A percentile compares a stretch with the other conserved stretches of the same genome.
Conservation (phyloP, 1,140 invertebrate species). For the Melitaea cinxia region DNA sequence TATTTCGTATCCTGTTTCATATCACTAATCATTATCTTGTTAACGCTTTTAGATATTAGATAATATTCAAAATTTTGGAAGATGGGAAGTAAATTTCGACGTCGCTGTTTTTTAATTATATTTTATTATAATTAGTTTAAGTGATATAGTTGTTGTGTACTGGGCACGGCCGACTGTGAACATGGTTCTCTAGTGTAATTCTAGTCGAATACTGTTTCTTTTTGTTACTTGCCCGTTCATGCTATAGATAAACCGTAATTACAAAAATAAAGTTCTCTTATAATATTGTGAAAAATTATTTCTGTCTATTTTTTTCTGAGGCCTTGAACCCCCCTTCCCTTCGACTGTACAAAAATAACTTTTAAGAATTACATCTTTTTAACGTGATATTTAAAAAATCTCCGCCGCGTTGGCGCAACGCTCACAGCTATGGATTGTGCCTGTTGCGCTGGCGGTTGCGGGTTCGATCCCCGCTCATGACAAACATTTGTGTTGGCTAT, state of each 20-base stretch:
- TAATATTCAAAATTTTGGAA: slow-evolving; percentile 61
- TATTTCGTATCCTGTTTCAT: slow-evolving; percentile 41
- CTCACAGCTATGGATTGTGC: no score
- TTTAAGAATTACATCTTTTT: no score
- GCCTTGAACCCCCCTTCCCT: background rate
- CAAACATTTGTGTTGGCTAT: no score
- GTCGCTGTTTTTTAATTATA: slow-evolving; percentile 60
- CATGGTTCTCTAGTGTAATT: slow-evolving; percentile 74
- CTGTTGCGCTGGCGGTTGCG: no score
- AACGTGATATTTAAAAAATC: no score
- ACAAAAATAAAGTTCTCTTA: slow-evolving; percentile 81
- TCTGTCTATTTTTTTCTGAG: background rate
- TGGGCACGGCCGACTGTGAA: slow-evolving; percentile 67
- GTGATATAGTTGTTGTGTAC: slow-evolving; percentile 60
- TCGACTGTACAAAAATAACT: no score
- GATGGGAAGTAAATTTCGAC: slow-evolving; percentile 55
- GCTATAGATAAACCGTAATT: slow-evolving; percentile 81
- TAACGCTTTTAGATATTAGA: slow-evolving; percentile 66
- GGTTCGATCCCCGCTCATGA: no score
- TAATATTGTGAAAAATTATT: slow-evolving; percentile 66
- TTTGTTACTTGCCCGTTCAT: slow-evolving; percentile 79
- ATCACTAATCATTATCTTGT: slow-evolving; percentile 50
- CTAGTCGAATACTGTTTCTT: slow-evolving; percentile 74
- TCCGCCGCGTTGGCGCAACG: no score
- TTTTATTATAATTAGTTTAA: slow-evolving; percentile 59